Evolutionary conservation across 2,113 vertebrate genomes (phyloP).

Genomic region (Falcunculus frontatus): DNA sequence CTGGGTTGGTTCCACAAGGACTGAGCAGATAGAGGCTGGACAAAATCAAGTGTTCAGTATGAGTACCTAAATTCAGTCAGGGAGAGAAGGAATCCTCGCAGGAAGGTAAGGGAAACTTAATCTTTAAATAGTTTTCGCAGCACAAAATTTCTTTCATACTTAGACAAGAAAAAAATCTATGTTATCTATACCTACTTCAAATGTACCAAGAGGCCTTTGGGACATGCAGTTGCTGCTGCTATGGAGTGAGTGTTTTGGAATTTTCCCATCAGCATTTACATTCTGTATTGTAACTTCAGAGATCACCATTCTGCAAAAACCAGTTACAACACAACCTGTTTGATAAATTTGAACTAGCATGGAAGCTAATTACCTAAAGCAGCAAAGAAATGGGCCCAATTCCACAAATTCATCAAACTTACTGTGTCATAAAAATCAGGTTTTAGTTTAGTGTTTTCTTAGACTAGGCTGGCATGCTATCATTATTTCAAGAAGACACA

Average conservation of each 20-base stretch:
- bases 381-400: neutral
- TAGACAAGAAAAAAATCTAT: neutral
- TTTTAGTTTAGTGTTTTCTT: neutral
- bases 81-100: neutral
- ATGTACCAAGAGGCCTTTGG: neutral
- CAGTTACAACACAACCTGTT: neutral
- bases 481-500: conserved; percentile 23
- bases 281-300: neutral
- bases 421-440: neutral
- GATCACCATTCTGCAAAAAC: neutral
- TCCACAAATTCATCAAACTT: neutral
- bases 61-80: neutral
- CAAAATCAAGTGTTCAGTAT: neutral
- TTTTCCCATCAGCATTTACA: neutral
- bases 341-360: neutral
- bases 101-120: neutral
- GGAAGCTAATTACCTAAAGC: neutral
- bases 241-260: neutral
- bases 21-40: neutral
- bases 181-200: neutral
- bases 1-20: neutral
- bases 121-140: neutral
- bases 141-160: neutral
- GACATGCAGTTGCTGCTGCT: neutral
- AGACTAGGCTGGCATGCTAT: neutral